Base-by-base conservation (phyloP, 1,140 invertebrate genomes). In the Heliconius hewitsoni region DNA sequence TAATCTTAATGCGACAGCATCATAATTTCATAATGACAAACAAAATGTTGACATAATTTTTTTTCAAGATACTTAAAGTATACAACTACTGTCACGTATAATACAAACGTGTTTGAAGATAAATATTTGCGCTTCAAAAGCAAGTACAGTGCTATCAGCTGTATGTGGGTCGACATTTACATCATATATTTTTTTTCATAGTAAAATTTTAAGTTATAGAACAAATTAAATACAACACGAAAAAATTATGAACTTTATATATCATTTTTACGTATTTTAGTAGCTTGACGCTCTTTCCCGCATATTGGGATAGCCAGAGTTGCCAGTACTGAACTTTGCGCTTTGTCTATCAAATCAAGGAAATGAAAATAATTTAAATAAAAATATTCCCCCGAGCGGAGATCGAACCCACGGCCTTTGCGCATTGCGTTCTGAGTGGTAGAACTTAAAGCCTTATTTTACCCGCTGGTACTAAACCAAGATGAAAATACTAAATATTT, bases 41-140 rank as follows among this genome's bases (percentile, higher is more conserved):
- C 60, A 66, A 4, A 66, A 66, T 66, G 60, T 66, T 66, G 60
- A 66, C n/a, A 66, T 66, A 66, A 30, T 66, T 66, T 66, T 30
- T 66, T 30, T 66, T 66, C 23, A 66, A 66, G 11, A 16, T 30
- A 66, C 23, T n/a, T 66, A 27, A 60, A 66, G 60, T 66, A 30
- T 30, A 66, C 57, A 66, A 30, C 60, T 66, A 30, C 60, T 66
- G 60, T 66, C 60, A 46, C 4, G 42, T 46, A 60, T 23, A 27
- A 3, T 11, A 60, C 23, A 60, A 60, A 60, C 57, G 57, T 60
- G 23, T 60, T 60, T 60, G 57, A 60, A 60, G 23, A 30, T 66
- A 66, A 66, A 66, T 66, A 66, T 66, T 66, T 66, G 23, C 60
- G 60, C 13, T 66, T 30, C 27, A 66, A 66, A 66, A 66, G 23